Percentiles rank a stretch among this genome's conserved stretches.
These are phyloP conservation scores for Tortricodes alternella DNA, from an alignment of 2,888 invertebrate species.

Conservation along the genomic window DNA sequence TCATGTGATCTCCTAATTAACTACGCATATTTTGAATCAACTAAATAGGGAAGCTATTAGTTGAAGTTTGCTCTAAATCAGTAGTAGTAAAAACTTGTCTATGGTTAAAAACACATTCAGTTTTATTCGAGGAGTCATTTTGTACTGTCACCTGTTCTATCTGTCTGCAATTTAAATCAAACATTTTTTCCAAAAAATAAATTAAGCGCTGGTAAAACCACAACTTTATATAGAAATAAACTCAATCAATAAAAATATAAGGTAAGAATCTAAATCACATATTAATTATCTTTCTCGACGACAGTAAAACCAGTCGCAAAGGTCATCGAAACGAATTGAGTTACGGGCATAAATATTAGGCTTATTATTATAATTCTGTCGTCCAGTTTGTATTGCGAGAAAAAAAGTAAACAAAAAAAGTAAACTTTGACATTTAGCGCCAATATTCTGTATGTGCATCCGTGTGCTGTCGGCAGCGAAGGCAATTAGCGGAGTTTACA, in stretches of 20 bases:
- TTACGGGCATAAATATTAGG: constrained; percentile 4
- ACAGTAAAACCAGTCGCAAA: constrained; percentile 18
- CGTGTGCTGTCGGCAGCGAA: background rate
- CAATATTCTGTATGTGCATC: background rate
- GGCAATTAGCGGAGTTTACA: background rate
- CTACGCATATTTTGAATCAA: background rate
- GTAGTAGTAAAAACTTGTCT: no score
- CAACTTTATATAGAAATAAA: background rate
- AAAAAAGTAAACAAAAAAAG: constrained; percentile 9
- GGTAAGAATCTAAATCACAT: background rate
- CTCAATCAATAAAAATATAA: background rate
- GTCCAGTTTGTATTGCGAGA: background rate
- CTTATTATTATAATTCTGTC: constrained; percentile 10
- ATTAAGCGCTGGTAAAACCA: background rate
- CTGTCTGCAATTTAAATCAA: no score
- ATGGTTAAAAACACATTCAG: no score
- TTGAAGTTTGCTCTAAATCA: no score
- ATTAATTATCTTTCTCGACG: constrained; percentile 6
- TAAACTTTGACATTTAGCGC: constrained; percentile 10
- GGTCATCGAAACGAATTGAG: background rate
- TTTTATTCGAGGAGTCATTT: no score
- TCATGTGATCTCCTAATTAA: background rate
- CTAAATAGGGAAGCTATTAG: background rate
- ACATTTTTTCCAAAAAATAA: background rate
- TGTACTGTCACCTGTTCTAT: no score